Base-by-base conservation (phyloP, 2,797 vertebrate genomes). In the Hybognathus amarus region DNA sequence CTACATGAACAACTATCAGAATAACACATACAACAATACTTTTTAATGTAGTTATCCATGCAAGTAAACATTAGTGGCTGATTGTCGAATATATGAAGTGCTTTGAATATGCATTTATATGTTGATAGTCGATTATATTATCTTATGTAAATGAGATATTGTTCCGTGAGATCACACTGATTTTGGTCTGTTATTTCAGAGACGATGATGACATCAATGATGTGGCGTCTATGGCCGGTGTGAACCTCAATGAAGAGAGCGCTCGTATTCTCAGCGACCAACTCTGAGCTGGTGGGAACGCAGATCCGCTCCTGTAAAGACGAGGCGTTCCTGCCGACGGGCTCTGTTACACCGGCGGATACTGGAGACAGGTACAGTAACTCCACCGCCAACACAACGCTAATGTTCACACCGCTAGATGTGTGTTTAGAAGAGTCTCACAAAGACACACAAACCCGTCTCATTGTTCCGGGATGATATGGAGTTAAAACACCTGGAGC, bases 191-290 rank as follows among this genome's bases (percentile, higher is more conserved):
- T 56, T 81, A 12, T 79, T 88, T 0, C 89, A 97, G 96, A 92
- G 96, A 97, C 20, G 96, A 97, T 0, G 96, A 97, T 22, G 96
- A 97, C 92, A 96, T 97, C 89, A 97, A 96, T n/a, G 96, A 97
- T 22, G 96, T 97, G 87, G 94, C 96, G 24, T 96, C 96, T 84
- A 96, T 97, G 96, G 96, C 96, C 27, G 96, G 96, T 0, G 95
- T 97, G 79, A 97, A 97, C 89, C 93, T 97, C 83, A 96, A 92
- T n/a, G 96, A 97, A 89, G 96, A 97, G 91, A 97, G 93, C 45
- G 96, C 95, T 3, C 92, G 95, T 84, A 96, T 97, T 91, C 90
- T 97, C n/a, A 82, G 96, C 96, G 56, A 93, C 95, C 86, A 96
- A 94, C 92, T 97, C 96, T 0, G 95, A 96, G 85, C 91, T 97